A percentile compares a stretch with the other conserved stretches of the same genome.
Evolutionary conservation across 2,888 invertebrate genomes (phyloP).

Genomic region (Cataglyphis livida): DNA sequence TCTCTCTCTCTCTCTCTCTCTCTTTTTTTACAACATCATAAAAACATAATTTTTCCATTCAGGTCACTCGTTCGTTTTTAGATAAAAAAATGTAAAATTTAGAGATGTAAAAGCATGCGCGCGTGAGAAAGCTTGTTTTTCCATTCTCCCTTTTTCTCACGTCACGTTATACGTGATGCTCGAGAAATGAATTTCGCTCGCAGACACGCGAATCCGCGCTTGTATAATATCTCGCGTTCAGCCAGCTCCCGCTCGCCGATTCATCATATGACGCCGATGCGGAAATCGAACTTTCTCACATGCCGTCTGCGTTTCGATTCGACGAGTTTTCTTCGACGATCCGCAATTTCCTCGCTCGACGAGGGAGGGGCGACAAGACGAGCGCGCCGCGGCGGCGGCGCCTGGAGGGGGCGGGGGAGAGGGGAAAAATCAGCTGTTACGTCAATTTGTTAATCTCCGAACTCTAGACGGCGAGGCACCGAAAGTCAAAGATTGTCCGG

Average conservation of each 20-base stretch:
- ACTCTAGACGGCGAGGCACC: slow-evolving; percentile 86
- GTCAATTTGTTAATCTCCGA: slow-evolving; percentile 24
- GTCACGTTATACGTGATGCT: background rate
- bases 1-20: no score
- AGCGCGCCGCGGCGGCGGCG: background rate
- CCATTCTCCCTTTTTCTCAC: background rate
- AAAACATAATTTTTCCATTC: background rate
- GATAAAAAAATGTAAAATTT: background rate
- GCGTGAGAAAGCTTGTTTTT: background rate
- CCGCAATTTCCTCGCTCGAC: slow-evolving; percentile 32
- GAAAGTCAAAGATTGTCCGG: slow-evolving; percentile 86
- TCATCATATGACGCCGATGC: slow-evolving; percentile 43
- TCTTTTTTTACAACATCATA: background rate
- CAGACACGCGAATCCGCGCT: background rate
- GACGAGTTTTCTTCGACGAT: slow-evolving; percentile 9
- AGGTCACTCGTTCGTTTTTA: background rate
- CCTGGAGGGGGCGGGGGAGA: no score
- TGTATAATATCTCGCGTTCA: slow-evolving; percentile 6
- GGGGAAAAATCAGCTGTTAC: slow-evolving; percentile 9
- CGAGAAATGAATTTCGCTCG: slow-evolving; percentile 5
- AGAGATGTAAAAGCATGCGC: background rate
- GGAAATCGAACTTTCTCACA: slow-evolving; percentile 51
- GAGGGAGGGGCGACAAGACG: background rate
- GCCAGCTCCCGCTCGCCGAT: slow-evolving; percentile 1
- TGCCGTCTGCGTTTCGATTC: slow-evolving; percentile 26